Evolutionary conservation across 2,797 vertebrate species (phyloP), one percentile per base, ranked within the genome.

Genomic region (Basileuterus tristriatus): DNA sequence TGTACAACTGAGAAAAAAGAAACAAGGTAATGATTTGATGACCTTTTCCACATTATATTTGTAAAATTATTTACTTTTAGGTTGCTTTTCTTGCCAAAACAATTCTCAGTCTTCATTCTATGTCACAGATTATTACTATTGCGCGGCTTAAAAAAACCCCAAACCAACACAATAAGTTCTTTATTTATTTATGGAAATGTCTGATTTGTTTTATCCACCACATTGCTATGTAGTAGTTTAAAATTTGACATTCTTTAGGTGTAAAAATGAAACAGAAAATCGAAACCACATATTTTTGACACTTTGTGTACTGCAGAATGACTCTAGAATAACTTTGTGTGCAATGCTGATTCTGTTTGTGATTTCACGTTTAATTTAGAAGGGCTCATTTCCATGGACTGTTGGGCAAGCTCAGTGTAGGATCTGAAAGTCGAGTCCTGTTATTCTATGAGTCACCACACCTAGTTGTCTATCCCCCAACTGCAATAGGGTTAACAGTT

Each of bases 181-280:
- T 46, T 46, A 85, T 59, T n/a, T 39, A 46, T 79, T 82, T 70
- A 37, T 67, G 41, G 60, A 77, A 87, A 64, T 32, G 6, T 52
- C 26, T 43, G 12, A 37, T 74, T 69, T 79, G 22, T 76, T 77
- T 43, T 37, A 37, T 59, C 41, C 3, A 69, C 18, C 27, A 63
- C 9, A 23, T 56, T 47, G 13, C 39, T 83, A 30, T 29, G 30
- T 65, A 63, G 1, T 59, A 18, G 56, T 79, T 76, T 64, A 65
- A 85, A 47, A 80, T 34, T 7, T 50, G 15, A 12, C 8, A 6
- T 80, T 87, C 13, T 80, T 36, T 44, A 27, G 41, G 6, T 71
- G 41, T 64, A 44, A 49, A 87, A 86, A 55, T n/a, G 26, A 83
- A 77, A 49, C 14, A 89, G 47, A 58, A 84, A 83, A 65, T 41